These are phyloP conservation scores for Sebastes wilsoni DNA, from an alignment of 2,797 vertebrate genomes.

Conservation along the genomic window DNA sequence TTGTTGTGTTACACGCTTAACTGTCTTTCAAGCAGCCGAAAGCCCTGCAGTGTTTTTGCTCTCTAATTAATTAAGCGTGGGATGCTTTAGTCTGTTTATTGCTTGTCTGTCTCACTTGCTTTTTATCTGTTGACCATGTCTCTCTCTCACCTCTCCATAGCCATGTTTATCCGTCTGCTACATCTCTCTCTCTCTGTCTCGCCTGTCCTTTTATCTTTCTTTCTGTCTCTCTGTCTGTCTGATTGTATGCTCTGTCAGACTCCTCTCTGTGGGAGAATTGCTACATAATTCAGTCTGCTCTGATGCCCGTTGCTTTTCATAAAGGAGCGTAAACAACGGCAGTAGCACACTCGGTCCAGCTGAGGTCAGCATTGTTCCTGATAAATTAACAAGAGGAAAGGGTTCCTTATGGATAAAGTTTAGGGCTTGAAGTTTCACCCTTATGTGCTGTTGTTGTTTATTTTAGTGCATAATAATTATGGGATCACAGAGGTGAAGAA, in stretches of 20 bases:
- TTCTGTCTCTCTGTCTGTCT: background rate
- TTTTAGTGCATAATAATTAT: background rate
- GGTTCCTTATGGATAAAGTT: background rate
- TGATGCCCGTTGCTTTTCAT: conserved; percentile 35
- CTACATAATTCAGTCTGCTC: conserved; percentile 57
- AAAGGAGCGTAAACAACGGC: conserved; percentile 58
- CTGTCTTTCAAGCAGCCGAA: conserved; percentile 52
- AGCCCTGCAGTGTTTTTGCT: conserved; percentile 52
- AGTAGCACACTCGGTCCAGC: conserved; percentile 68
- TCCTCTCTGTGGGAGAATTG: conserved; percentile 30
- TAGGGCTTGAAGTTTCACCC: conserved; percentile 15
- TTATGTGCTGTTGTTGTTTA: conserved; percentile 11
- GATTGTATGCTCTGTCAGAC: conserved; percentile 22
- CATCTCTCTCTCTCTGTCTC: background rate
- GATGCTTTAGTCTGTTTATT: conserved; percentile 52
- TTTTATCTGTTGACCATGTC: conserved; percentile 39
- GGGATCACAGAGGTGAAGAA: background rate
- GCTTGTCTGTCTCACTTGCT: conserved; percentile 44
- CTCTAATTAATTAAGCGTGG: conserved; percentile 71
- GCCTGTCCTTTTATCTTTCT: background rate
- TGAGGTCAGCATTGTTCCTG: conserved; percentile 80
- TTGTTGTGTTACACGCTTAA: conserved; percentile 42
- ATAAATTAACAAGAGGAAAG: conserved; percentile 45
- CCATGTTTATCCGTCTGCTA: conserved; percentile 11
- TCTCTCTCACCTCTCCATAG: conserved; percentile 4